These are phyloP conservation scores for Rhagophthalmus giganteus DNA, from an alignment of 2,888 invertebrate genomes.

Conservation along the genomic window DNA sequence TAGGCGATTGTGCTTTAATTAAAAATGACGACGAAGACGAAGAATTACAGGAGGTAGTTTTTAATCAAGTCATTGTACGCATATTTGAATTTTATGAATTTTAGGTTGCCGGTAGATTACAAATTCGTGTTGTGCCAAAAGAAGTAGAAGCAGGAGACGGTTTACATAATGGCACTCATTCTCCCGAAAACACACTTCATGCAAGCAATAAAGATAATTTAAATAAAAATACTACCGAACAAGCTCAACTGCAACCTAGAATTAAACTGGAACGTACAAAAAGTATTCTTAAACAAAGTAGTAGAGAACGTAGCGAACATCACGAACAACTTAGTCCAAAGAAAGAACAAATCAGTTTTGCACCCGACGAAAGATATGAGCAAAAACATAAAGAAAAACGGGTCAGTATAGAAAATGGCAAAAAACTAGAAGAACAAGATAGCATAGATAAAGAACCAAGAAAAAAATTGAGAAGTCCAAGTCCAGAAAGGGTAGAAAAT, in stretches of 20 bases:
- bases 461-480: conserved; percentile 9
- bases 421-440: conserved; percentile 10
- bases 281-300: conserved; percentile 52
- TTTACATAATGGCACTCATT: conserved; percentile 11
- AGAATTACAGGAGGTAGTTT: conserved; percentile 50
- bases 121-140: conserved; percentile 74
- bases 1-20: conserved; percentile 26
- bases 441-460: conserved; percentile 4
- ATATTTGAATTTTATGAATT: too few species aligned
- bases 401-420: conserved; percentile 37
- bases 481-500: conserved; percentile 8
- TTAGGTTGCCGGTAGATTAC: conserved; percentile 76
- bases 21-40: conserved; percentile 40
- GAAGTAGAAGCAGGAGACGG: conserved; percentile 29
- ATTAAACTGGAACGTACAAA: conserved; percentile 50
- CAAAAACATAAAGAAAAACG: conserved; percentile 22
- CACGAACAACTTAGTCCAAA: conserved; percentile 46
- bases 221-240: conserved; percentile 16
- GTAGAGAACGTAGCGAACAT: conserved; percentile 48
- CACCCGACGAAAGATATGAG: conserved; percentile 40
- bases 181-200: conserved; percentile 9
- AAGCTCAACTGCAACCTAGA: conserved; percentile 30
- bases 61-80: too few species aligned
- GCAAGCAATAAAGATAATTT: conserved; percentile 16
- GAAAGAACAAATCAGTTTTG: conserved; percentile 50